These are phyloP conservation scores for Trochalopteron elliotii DNA, from an alignment of 2,113 vertebrate species.

Conservation along the genomic window DNA sequence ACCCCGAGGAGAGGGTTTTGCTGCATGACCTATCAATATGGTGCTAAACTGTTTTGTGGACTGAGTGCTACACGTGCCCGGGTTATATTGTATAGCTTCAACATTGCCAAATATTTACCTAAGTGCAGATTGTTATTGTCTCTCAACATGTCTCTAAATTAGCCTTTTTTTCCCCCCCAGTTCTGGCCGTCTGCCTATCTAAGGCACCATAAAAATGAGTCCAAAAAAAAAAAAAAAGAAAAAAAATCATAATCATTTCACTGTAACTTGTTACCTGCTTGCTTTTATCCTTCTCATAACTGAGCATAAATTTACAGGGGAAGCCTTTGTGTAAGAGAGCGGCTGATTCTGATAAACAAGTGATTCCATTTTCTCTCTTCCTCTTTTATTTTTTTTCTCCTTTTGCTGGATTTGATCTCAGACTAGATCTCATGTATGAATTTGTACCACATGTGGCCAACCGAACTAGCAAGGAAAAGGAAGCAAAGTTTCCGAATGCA, in stretches of 20 bases:
- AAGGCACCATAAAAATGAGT: constrained; percentile 1
- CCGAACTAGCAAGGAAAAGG: not conserved
- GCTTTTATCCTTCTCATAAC: constrained; percentile 56
- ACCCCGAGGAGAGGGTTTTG: constrained; percentile 72
- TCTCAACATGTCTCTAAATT: not conserved
- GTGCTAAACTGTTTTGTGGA: constrained; percentile 86
- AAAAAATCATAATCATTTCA: not conserved
- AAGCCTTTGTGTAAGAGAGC: constrained; percentile 30
- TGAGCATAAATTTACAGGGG: constrained; percentile 43
- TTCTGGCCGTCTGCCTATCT: not conserved
- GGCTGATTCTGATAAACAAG: constrained; percentile 15
- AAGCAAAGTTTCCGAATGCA: constrained; percentile 27
- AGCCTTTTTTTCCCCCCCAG: not conserved
- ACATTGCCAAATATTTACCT: constrained; percentile 25
- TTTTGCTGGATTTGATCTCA: constrained; percentile 21
- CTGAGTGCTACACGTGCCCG: constrained; percentile 64
- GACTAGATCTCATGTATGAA: not conserved
- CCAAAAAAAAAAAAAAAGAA: not conserved
- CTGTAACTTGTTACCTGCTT: constrained; percentile 24
- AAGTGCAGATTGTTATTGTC: constrained; percentile 34
- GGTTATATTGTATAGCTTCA: constrained; percentile 66
- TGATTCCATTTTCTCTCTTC: not conserved
- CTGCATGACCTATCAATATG: constrained; percentile 82
- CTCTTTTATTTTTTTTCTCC: not conserved
- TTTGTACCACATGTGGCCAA: constrained; percentile 13